A percentile compares a stretch with the other conserved stretches of the same genome.
Evolutionary conservation across 2,888 invertebrate genomes (phyloP).

Genomic region (Trachelus stipa): DNA sequence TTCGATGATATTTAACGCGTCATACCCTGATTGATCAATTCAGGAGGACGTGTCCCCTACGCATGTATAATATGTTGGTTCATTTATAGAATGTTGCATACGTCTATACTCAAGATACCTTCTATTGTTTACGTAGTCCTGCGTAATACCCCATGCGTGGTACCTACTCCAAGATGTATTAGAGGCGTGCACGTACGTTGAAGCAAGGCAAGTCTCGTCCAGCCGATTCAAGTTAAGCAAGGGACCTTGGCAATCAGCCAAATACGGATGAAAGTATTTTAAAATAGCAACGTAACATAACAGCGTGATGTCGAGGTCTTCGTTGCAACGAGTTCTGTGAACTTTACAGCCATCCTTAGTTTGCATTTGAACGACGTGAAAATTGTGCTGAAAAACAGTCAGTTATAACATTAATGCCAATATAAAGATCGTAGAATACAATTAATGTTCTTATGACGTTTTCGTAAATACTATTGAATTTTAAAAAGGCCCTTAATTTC

Average conservation of each 20-base stretch:
- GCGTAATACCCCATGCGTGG: not conserved
- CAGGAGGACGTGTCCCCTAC: constrained; percentile 40
- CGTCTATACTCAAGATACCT: constrained; percentile 5
- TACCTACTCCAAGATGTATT: constrained; percentile 12
- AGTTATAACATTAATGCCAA: not conserved
- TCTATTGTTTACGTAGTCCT: constrained; percentile 35
- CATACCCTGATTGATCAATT: constrained; percentile 51
- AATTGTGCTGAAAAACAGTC: not conserved
- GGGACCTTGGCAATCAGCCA: constrained; percentile 59
- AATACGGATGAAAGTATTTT: constrained; percentile 54
- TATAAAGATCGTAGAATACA: not conserved
- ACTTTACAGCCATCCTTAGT: constrained; percentile 22
- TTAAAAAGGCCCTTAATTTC: not conserved
- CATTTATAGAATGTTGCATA: not conserved
- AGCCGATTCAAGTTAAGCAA: constrained; percentile 35
- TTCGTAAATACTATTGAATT: not conserved
- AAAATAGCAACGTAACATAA: constrained; percentile 43
- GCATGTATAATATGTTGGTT: not conserved
- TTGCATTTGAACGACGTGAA: not conserved
- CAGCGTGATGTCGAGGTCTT: constrained; percentile 19
- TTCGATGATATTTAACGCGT: constrained; percentile 42
- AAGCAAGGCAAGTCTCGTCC: constrained; percentile 1
- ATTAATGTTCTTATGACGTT: not conserved
- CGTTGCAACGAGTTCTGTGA: constrained; percentile 36
- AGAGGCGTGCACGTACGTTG: constrained; percentile 17